Base-by-base conservation (phyloP, 2,888 invertebrate species). In the Tetheella fluctuosa region DNA sequence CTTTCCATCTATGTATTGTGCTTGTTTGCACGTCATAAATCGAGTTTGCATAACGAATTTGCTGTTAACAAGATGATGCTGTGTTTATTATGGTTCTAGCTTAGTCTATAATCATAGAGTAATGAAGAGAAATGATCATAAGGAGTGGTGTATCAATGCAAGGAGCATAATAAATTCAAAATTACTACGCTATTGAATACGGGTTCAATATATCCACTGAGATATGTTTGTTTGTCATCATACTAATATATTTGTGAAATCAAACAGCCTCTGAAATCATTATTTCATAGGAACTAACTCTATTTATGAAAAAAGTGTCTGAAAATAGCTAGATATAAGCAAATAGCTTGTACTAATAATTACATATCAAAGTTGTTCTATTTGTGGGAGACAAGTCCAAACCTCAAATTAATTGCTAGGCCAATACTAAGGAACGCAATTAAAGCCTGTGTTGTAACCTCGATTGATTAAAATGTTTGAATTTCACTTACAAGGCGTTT, bases 381-480 rank as follows among this genome's bases (percentile, higher is more conserved):
- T 25, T 25, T 25, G 6, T 6, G 20, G 20, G 20, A 20, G 10
- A 20, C 48, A 48, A 10, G 39, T 20, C 48, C 48, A 48, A 48
- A 48, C 48, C 48, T 20, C 48, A 20, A 48, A 48, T 20, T 48
- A 48, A 48, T 48, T 48, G 48, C 48, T 48, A 48, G 48, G 48
- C 20, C 48, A 48, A 48, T 20, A 48, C 48, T 20, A 48, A 48
- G 48, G 54, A 54, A 54, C 54, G 54, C 17, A 76, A 80, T 78
- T 76, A 77, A 76, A 72, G 17, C 59, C 59, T 65, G 61, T 52
- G 68, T 61, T 64, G 61, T 52, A 68, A 63, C 61, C 63, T 62
- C 63, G 59, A 69, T 74, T 73, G 72, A 78, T 77, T 78, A 67
- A 73, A 75, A 68, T 68, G 72, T 72, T 67, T 63, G 68, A 69